Evolutionary conservation across 1,140 invertebrate genomes (phyloP).

Genomic region (Pachypeltis micranthus): DNA sequence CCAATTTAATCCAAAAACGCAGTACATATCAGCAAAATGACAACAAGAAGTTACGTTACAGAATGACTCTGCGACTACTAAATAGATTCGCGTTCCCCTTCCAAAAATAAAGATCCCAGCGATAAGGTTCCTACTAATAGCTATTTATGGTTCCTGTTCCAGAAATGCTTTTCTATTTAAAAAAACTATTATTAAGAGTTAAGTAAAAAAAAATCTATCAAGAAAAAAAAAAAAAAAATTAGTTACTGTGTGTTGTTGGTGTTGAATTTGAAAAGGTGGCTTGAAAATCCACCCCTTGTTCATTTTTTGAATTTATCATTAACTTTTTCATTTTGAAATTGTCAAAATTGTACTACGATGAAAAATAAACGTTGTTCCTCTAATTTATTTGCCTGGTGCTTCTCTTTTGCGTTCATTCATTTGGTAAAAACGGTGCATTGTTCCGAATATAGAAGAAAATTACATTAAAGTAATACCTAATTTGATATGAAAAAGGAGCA

Average conservation of each 20-base stretch:
- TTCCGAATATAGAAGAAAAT: no score
- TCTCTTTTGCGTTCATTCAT: no score
- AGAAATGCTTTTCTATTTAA: slow-evolving; percentile 30
- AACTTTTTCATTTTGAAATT: not conserved
- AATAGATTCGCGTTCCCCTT: no score
- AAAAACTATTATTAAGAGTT: slow-evolving; percentile 17
- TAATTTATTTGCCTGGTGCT: slow-evolving; percentile 5
- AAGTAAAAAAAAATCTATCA: slow-evolving; percentile 8
- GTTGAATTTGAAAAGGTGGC: slow-evolving; percentile 15
- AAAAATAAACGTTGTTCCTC: slow-evolving; percentile 7
- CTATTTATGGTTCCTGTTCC: slow-evolving; percentile 37
- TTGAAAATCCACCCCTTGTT: slow-evolving; percentile 5
- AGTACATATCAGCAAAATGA: no score
- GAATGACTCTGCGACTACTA: no score
- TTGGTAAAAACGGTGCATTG: not conserved
- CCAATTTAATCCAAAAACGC: no score
- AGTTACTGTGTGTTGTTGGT: slow-evolving; percentile 16
- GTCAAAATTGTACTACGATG: not conserved
- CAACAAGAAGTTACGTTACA: no score
- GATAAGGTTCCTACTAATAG: slow-evolving; percentile 37
- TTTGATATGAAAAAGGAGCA: no score
- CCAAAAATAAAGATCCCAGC: slow-evolving; percentile 30
- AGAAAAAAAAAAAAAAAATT: slow-evolving; percentile 24
- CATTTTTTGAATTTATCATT: slow-evolving; percentile 1
- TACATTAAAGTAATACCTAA: no score